Base-by-base conservation (phyloP, 2,797 vertebrate species). In the Sphenodon punctatus region DNA sequence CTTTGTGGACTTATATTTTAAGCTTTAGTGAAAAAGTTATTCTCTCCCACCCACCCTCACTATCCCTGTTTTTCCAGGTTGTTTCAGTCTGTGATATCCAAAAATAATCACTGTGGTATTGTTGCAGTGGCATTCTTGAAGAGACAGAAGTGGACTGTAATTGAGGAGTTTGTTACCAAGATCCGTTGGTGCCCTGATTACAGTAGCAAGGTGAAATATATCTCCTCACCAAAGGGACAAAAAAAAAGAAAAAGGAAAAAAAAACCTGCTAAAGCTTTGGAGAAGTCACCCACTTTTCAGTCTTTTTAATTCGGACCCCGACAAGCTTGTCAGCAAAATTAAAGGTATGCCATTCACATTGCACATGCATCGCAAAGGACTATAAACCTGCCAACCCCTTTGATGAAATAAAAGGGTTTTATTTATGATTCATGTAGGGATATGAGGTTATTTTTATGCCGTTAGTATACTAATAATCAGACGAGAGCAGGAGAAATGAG, bases 241-340 rank as follows among this genome's bases (percentile, higher is more conserved):
- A n/a, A n/a, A n/a, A n/a, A n/a, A n/a, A n/a, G n/a, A n/a, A n/a
- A n/a, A n/a, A n/a, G n/a, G n/a, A n/a, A n/a, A n/a, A n/a, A n/a
- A n/a, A n/a, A n/a, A n/a, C n/a, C n/a, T n/a, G n/a, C n/a, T n/a
- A n/a, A 95, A 95, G 94, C 96, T 93, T 97, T 97, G 94, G 94
- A 95, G 94, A 97, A 97, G 96, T 97, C 96, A 97, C 96, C 95
- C 96, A 95, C 94, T 96, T 94, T 93, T 94, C 88, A 93, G 92
- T 95, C 90, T 92, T 95, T 95, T 94, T 96, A 95, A 95, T 95
- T 95, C 80, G 92, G 93, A 95, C 93, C 93, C 94, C 94, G 94
- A 97, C 97, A 95, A 97, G 97, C 96, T 97, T 97, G 97, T 98
- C 97, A 97, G 97, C 96, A 97, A 97, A 98, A 98, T 98, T 97